Evolutionary conservation across 2,797 vertebrate species (phyloP), one percentile per base, ranked within the genome.

Genomic region (Graptemys geographica): DNA sequence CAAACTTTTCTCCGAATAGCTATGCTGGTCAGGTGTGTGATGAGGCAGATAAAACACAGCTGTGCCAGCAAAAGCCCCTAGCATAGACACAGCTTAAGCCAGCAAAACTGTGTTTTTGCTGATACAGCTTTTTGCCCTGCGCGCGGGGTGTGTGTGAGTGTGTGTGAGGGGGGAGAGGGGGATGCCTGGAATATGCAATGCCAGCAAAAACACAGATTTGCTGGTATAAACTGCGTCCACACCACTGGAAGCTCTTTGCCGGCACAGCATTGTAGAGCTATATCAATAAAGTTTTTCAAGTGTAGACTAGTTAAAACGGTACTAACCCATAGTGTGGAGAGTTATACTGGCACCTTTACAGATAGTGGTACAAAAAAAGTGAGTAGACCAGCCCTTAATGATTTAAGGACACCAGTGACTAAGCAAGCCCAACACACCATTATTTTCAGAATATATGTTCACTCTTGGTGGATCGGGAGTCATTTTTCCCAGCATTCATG

Each of bases 321-420:
- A 76, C 13, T 13, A 47, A 13, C 44, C 27, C 15, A 27, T 8
- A 78, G 44, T 2, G 6, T 49, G 25, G 12, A 47, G 13, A 74
- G 41, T 15, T 44, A 74, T 44, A 27, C 11, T 44, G 37, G 41
- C 37, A 74, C 9, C 69, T 44, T 44, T 44, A 41, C 5, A 41
- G 21, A 74, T 18, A 69, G 87, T 83, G 4, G 78, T 15, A 79
- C 65, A 1, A 44, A 85, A 74, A 90, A 44, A 4, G 72, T 12
- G 47, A 0, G 0, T 0, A 49, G 80, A 33, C 37, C 16, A 62
- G 10, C 16, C 16, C 1, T 3, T 33, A 3, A 47, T 13, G 27
- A 47, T 52, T 86, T 56, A 33, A 37, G 93, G 57, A 52, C 49
- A 87, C 4, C 23, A 89, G 53, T 93, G 87, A 11, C 33, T 88